Conservation (phyloP, 2,113 vertebrate species). For the Chionomys nivalis region DNA sequence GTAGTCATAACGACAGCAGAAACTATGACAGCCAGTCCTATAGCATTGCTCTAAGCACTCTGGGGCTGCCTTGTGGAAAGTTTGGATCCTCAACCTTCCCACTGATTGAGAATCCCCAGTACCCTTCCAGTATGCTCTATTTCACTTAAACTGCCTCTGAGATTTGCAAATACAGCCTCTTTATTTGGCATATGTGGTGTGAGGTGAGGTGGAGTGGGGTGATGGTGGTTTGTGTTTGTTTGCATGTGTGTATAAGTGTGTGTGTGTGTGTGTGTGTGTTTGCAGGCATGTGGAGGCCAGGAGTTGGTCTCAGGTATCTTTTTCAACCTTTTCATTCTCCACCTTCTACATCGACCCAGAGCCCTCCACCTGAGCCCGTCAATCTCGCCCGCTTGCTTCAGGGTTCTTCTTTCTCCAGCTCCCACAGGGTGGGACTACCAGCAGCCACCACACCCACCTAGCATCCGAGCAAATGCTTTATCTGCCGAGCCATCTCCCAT, state of each 20-base stretch:
- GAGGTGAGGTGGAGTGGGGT: background rate
- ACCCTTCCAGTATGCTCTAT: background rate
- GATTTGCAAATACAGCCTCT: background rate
- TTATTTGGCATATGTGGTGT: background rate
- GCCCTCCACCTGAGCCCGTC: background rate
- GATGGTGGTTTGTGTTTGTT: background rate
- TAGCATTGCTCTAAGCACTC: too few species aligned
- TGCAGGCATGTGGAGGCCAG: too few species aligned
- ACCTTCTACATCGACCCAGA: background rate
- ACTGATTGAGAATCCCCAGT: background rate
- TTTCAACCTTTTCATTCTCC: too few species aligned
- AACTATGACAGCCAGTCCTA: accelerated
- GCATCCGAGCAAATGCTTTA: too few species aligned
- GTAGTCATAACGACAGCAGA: background rate
- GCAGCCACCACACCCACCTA: background rate
- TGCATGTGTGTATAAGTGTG: background rate
- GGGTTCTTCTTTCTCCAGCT: background rate
- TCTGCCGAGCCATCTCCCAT: background rate
- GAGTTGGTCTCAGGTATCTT: background rate
- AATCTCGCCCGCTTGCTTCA: too few species aligned
- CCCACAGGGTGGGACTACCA: background rate
- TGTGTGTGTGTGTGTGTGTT: background rate
- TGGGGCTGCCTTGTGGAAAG: background rate
- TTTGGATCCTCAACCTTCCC: background rate
- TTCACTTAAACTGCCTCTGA: background rate